phyloP scores from a whole-genome alignment of 37 sponge, comb jelly and placozoan genomes.

The Halichondria panicea region DNA sequence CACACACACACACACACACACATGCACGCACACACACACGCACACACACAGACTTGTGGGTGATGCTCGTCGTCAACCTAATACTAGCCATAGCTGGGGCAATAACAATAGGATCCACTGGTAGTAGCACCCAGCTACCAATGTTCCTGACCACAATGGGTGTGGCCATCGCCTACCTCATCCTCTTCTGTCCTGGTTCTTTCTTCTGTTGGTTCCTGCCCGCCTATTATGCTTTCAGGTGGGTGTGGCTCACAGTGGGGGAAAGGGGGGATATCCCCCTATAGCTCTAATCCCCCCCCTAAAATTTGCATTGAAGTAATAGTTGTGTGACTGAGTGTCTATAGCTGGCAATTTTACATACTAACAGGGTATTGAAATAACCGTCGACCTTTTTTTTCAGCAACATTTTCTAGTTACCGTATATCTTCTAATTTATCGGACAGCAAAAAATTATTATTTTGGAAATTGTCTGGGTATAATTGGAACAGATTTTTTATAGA shows the following conservation, averaged over 20 bases:
- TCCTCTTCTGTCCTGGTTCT: conserved; percentile 71
- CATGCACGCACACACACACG: not conserved
- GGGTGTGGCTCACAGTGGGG: not conserved
- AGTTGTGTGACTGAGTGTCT: not conserved
- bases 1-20: conserved; percentile 4
- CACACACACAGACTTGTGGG: conserved; percentile 41
- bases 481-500: too few relatives aligned
- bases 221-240: conserved; percentile 87
- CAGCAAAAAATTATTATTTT: too few relatives aligned
- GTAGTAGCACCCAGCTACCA: not conserved
- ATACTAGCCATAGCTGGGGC: conserved; percentile 39
- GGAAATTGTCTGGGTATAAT: too few relatives aligned
- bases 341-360: too few relatives aligned
- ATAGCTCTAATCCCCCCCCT: not conserved
- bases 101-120: not conserved
- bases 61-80: conserved; percentile 52
- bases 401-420: too few relatives aligned
- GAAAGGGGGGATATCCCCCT: not conserved
- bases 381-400: too few relatives aligned
- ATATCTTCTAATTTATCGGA: too few relatives aligned
- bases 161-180: conserved; percentile 48
- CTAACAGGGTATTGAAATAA: too few relatives aligned
- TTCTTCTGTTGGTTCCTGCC: conserved; percentile 93
- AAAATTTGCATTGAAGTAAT: conserved; percentile 2
- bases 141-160: conserved; percentile 59